Evolutionary conservation across 2,888 invertebrate species (phyloP).

Genomic region (Troides oblongomaculatus): DNA sequence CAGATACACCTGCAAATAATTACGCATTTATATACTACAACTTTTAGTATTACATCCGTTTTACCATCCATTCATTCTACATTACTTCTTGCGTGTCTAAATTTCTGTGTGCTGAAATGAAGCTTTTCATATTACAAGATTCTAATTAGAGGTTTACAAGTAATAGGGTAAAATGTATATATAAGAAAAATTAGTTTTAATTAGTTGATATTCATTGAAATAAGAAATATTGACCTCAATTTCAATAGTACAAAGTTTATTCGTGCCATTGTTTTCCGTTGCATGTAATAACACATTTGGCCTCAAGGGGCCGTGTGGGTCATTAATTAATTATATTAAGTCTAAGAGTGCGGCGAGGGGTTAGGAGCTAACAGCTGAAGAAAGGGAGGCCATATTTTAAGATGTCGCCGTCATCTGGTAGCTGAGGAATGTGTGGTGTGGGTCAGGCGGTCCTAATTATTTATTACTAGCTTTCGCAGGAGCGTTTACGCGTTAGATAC

Average conservation of each 20-base stretch:
- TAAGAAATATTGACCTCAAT: constrained; percentile 28
- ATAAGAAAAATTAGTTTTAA: no score
- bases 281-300: constrained; percentile 33
- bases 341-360: constrained; percentile 50
- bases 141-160: neutral
- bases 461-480: constrained; percentile 54
- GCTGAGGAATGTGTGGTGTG: constrained; percentile 62
- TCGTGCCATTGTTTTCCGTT: constrained; percentile 13
- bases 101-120: no score
- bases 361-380: constrained; percentile 64
- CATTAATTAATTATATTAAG: constrained; percentile 79
- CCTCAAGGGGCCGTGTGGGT: constrained; percentile 55
- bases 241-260: constrained; percentile 48
- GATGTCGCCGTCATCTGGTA: constrained; percentile 71
- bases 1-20: no score
- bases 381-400: constrained; percentile 76
- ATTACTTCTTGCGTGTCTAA: no score
- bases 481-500: constrained; percentile 18
- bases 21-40: no score
- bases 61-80: no score
- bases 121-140: no score
- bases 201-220: neutral
- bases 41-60: no score
- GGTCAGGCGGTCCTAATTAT: constrained; percentile 51
- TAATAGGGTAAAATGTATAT: neutral